These are phyloP conservation scores for Kryptolebias marmoratus DNA, from an alignment of 2,113 vertebrate genomes.

Conservation along the genomic window DNA sequence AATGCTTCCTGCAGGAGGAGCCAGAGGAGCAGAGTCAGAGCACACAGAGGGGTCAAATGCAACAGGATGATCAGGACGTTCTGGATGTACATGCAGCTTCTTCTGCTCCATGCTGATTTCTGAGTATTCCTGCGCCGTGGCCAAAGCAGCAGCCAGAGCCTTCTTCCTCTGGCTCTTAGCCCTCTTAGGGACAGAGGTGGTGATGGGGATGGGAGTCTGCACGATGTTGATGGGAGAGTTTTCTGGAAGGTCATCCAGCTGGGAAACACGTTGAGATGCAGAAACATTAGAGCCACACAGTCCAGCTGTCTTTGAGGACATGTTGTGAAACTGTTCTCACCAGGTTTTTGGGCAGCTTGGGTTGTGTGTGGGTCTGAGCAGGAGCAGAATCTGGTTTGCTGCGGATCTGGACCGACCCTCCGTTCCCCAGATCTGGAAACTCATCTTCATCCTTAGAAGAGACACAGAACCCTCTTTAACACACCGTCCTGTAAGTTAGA, in stretches of 20 bases:
- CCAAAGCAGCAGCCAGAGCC: conserved; percentile 94
- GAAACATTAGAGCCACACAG: too few relatives aligned
- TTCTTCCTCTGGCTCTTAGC: conserved; percentile 99
- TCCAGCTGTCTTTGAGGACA: too few relatives aligned
- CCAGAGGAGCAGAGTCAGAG: conserved; percentile 3
- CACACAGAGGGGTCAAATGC: conserved; percentile 1
- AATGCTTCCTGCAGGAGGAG: conserved; percentile 87
- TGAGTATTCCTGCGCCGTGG: conserved; percentile 97
- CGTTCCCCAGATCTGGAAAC: conserved; percentile 88
- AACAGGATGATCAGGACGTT: not conserved
- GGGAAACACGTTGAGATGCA: conserved; percentile 14
- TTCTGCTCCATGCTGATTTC: conserved; percentile 99
- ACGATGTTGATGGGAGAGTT: conserved; percentile 98
- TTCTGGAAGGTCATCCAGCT: conserved; percentile 95
- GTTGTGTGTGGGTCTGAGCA: conserved; percentile 84
- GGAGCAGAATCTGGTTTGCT: conserved; percentile 83
- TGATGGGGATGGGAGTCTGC: conserved; percentile 98
- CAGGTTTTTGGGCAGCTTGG: conserved; percentile 90
- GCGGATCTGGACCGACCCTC: conserved; percentile 76
- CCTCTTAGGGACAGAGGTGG: conserved; percentile 96
- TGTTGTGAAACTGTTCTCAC: conserved; percentile 65
- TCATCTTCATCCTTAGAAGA: conserved; percentile 89
- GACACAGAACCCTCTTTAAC: conserved; percentile 2
- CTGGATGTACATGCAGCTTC: conserved; percentile 87
- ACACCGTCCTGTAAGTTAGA: not conserved